Conservation (phyloP, 2,797 vertebrate species). For the Lepus townsendii region DNA sequence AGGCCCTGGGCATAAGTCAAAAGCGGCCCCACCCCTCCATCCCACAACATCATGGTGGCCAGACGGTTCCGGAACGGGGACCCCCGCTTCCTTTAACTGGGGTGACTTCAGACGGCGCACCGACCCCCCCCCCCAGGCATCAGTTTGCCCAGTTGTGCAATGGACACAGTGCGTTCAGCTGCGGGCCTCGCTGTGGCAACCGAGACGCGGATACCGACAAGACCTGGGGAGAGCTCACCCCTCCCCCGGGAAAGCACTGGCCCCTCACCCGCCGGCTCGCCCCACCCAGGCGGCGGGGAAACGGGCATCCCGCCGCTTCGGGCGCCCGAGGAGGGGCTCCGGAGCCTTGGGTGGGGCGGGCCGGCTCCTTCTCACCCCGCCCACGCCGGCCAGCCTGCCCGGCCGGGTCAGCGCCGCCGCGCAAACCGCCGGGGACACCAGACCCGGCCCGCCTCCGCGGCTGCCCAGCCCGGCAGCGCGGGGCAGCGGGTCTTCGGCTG, state of each 20-base stretch:
- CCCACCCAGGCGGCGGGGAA: background rate
- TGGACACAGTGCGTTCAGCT: background rate
- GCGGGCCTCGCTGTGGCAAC: background rate
- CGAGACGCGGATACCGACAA: background rate
- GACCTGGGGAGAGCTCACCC: background rate
- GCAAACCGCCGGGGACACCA: background rate
- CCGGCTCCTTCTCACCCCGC: background rate
- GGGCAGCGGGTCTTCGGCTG: background rate
- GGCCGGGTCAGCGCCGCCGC: background rate
- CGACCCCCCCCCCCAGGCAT: background rate
- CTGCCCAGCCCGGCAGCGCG: background rate
- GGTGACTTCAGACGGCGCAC: background rate
- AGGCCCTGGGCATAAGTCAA: constrained; percentile 25
- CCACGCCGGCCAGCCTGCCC: background rate
- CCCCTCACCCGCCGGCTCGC: background rate
- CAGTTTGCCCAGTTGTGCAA: constrained; percentile 2
- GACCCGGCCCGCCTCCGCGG: background rate
- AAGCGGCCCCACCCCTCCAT: constrained; percentile 39
- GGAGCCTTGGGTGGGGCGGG: background rate
- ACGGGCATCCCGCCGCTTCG: background rate
- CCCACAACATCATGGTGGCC: background rate
- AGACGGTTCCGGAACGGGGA: background rate
- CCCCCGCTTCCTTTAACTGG: background rate
- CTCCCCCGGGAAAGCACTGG: background rate
- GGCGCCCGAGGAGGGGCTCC: background rate